Conservation (phyloP, 2,797 vertebrate genomes). For the Phoxinus dragarum region DNA sequence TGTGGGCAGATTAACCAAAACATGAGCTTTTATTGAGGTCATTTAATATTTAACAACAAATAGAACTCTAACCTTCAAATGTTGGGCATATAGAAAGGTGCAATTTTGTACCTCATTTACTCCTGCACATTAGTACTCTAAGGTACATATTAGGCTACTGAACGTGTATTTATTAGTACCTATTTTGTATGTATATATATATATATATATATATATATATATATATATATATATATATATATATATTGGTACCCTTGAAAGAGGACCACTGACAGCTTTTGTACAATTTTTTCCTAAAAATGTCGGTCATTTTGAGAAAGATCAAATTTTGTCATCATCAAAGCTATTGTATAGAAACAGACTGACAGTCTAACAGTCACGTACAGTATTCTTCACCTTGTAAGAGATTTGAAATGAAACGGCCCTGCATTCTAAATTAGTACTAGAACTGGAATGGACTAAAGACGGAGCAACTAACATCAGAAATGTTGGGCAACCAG, state of each 20-base stretch:
- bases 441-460: conserved; percentile 36
- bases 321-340: no score
- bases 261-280: background rate
- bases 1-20: conserved; percentile 25
- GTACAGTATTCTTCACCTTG: conserved; percentile 9
- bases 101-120: background rate
- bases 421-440: conserved; percentile 34
- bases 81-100: background rate
- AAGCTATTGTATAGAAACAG: background rate
- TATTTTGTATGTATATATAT: background rate
- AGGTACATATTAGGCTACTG: background rate
- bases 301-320: no score
- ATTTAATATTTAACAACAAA: conserved; percentile 47
- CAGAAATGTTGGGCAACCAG: conserved; percentile 28
- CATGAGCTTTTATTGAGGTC: conserved; percentile 21
- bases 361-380: conserved; percentile 1
- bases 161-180: background rate
- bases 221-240: no score
- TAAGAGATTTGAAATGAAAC: conserved; percentile 31
- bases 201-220: no score
- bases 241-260: background rate
- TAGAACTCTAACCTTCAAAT: conserved; percentile 16
- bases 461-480: conserved; percentile 47
- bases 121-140: background rate
- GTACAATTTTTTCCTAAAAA: background rate